Conservation (phyloP, 2,888 invertebrate genomes). For the Smittia sp. region DNA sequence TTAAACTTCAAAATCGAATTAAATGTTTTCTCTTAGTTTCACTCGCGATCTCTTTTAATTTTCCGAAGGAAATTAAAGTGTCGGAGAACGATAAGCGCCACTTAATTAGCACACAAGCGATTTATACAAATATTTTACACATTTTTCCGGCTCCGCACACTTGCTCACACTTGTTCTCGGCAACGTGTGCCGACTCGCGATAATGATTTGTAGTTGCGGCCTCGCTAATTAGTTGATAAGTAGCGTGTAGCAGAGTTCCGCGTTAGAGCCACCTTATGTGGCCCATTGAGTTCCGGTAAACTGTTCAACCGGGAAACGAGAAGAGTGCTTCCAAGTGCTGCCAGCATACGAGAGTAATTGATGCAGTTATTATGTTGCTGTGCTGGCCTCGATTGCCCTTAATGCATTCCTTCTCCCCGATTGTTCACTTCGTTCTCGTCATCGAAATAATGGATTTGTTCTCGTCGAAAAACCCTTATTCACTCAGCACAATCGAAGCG, state of each 20-base stretch:
- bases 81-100: background rate
- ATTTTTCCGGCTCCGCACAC: background rate
- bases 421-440: conserved; percentile 8
- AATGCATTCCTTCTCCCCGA: background rate
- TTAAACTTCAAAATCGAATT: background rate
- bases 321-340: background rate
- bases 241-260: background rate
- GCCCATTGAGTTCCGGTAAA: conserved; percentile 19
- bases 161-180: background rate
- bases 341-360: conserved; percentile 4
- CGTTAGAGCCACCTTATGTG: conserved; percentile 31
- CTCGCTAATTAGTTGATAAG: background rate
- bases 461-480: background rate
- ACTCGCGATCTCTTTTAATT: background rate
- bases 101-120: conserved; percentile 1
- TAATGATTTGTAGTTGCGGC: background rate
- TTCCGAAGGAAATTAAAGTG: background rate
- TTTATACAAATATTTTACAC: conserved; percentile 25
- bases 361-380: conserved; percentile 1
- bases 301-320: background rate
- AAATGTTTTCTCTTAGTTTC: background rate
- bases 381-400: background rate
- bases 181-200: background rate
- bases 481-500: background rate
- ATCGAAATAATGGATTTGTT: conserved; percentile 6